Evolutionary conservation across 2,888 invertebrate genomes (phyloP).

Genomic region (Phengaris alcon): DNA sequence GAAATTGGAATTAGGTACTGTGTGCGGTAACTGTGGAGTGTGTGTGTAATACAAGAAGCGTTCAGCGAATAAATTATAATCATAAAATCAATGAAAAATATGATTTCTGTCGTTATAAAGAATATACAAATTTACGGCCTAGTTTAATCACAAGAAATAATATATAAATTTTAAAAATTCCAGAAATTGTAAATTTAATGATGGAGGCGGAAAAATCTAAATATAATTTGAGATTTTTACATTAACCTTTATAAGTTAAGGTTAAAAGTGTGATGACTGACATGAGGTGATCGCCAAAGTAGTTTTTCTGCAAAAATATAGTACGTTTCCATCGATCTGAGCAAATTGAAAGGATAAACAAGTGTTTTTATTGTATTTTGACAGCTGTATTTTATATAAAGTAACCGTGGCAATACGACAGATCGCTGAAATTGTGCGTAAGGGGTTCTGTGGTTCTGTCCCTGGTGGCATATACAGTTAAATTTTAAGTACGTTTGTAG

Average conservation of each 20-base stretch:
- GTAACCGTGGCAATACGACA: not conserved
- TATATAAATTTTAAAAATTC: not conserved
- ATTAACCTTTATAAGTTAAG: conserved; percentile 20
- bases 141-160: not conserved
- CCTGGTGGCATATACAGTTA: not conserved
- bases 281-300: conserved; percentile 23
- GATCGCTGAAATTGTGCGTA: not conserved
- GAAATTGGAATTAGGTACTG: too few relatives aligned
- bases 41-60: too few relatives aligned
- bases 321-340: not conserved
- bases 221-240: conserved; percentile 17
- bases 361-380: not conserved
- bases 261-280: conserved; percentile 22
- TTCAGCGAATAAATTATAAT: too few relatives aligned
- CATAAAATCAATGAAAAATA: too few relatives aligned
- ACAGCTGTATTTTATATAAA: not conserved
- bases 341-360: not conserved
- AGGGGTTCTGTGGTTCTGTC: not conserved
- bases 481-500: not conserved
- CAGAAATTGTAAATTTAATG: not conserved
- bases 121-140: too few relatives aligned
- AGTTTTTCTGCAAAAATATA: not conserved
- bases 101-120: too few relatives aligned
- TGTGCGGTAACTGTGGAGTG: too few relatives aligned
- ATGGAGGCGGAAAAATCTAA: not conserved